A percentile compares a stretch with the other conserved stretches of the same genome.
These are phyloP conservation scores for Puma concolor DNA, from an alignment of 2,113 vertebrate species.

Conservation along the genomic window DNA sequence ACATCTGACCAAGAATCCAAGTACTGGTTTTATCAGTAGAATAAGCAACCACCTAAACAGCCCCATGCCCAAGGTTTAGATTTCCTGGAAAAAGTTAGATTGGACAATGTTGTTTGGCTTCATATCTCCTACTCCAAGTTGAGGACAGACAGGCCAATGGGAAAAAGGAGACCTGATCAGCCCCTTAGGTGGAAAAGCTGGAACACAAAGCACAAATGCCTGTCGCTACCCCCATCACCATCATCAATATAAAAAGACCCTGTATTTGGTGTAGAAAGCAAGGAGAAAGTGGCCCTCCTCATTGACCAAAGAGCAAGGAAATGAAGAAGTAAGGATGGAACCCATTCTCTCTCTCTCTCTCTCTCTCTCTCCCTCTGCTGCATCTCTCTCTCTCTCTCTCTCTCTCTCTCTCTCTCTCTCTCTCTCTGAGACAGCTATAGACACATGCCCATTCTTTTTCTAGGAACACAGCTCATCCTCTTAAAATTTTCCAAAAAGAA, in stretches of 20 bases:
- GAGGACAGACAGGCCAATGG: neutral
- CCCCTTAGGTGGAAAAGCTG: neutral
- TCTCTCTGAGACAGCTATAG: neutral
- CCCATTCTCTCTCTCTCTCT: neutral
- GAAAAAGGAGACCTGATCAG: neutral
- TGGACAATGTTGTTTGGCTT: neutral
- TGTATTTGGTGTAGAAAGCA: neutral
- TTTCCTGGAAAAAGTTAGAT: neutral
- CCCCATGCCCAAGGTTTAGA: neutral
- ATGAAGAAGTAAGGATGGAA: neutral
- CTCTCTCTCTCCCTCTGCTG: neutral
- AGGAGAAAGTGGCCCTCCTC: neutral
- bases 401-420: neutral
- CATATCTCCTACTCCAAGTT: neutral
- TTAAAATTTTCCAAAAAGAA: neutral
- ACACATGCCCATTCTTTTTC: neutral
- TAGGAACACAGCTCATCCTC: neutral
- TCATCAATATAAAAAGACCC: neutral
- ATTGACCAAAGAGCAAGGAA: neutral
- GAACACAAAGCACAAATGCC: slow-evolving; percentile 6
- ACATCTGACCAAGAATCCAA: neutral
- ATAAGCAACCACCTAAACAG: neutral
- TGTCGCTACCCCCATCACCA: neutral
- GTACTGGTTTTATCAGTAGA: neutral
- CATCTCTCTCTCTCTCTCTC: neutral